Conservation (phyloP, 2,113 vertebrate genomes). For the Elanus axillaris region DNA sequence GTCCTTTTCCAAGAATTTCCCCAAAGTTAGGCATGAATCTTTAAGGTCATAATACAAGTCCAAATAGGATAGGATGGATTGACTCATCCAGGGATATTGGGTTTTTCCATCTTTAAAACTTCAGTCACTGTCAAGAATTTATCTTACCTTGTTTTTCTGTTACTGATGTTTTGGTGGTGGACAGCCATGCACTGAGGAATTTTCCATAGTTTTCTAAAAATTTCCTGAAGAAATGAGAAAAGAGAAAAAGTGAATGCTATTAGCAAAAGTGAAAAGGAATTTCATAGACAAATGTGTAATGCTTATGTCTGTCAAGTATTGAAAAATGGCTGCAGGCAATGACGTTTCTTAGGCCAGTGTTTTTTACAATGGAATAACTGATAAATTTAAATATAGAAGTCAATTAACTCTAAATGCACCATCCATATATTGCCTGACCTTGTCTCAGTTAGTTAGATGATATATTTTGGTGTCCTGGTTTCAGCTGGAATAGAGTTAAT, state of each 20-base stretch:
- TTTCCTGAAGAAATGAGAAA: not conserved
- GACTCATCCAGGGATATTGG: fast-evolving
- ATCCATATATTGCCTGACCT: not conserved
- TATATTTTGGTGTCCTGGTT: not conserved
- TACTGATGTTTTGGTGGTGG: not conserved
- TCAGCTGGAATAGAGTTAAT: too few relatives aligned
- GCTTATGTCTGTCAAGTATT: not conserved
- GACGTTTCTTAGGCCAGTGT: not conserved
- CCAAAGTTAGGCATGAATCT: not conserved
- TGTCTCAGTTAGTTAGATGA: not conserved
- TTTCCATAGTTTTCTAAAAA: not conserved
- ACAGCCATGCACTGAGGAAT: not conserved
- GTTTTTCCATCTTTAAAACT: not conserved
- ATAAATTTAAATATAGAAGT: not conserved
- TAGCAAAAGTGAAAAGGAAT: not conserved
- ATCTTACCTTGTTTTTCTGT: not conserved
- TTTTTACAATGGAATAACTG: not conserved
- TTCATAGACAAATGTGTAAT: not conserved
- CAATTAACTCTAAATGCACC: not conserved
- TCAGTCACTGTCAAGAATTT: not conserved
- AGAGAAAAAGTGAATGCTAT: not conserved
- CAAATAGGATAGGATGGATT: not conserved
- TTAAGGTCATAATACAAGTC: not conserved
- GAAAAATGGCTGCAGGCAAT: not conserved
- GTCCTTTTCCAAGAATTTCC: not conserved